A percentile compares a stretch with the other conserved stretches of the same genome.
Evolutionary conservation across 2,797 vertebrate genomes (phyloP).

Genomic region (Uromys caudimaculatus): DNA sequence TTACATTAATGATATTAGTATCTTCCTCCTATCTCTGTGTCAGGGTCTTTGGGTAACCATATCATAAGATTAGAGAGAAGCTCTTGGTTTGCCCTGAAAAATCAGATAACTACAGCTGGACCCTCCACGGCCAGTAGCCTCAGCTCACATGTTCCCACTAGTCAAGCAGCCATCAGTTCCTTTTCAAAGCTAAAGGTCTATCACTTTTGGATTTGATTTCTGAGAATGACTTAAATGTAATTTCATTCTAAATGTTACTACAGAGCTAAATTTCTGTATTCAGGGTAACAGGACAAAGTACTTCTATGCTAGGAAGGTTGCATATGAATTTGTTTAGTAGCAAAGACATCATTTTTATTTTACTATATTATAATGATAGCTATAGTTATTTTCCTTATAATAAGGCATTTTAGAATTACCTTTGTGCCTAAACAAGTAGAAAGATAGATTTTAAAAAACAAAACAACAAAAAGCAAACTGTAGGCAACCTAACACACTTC

Average conservation of each 20-base stretch:
- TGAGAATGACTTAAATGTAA: background rate
- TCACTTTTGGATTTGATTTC: constrained; percentile 39
- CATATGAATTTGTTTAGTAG: background rate
- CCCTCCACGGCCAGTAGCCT: background rate
- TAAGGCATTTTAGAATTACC: background rate
- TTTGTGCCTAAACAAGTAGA: constrained; percentile 48
- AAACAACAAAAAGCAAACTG: background rate
- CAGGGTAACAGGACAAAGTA: background rate
- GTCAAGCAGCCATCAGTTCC: background rate
- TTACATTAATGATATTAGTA: background rate
- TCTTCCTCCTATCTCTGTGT: background rate
- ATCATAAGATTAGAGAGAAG: background rate
- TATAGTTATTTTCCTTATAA: constrained; percentile 36
- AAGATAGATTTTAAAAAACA: background rate
- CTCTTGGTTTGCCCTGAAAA: constrained; percentile 21
- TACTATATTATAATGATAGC: background rate
- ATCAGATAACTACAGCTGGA: background rate
- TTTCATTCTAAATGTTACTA: constrained; percentile 26
- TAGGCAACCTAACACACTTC: background rate
- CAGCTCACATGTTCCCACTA: background rate
- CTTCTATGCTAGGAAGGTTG: background rate
- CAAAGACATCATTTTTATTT: background rate
- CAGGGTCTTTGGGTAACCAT: background rate
- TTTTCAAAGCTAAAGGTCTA: background rate
- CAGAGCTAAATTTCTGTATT: background rate